A percentile compares a stretch with the other conserved stretches of the same genome.
Evolutionary conservation across 1,140 invertebrate species (phyloP).

Genomic region (Pseudomyrmex cubaensis): DNA sequence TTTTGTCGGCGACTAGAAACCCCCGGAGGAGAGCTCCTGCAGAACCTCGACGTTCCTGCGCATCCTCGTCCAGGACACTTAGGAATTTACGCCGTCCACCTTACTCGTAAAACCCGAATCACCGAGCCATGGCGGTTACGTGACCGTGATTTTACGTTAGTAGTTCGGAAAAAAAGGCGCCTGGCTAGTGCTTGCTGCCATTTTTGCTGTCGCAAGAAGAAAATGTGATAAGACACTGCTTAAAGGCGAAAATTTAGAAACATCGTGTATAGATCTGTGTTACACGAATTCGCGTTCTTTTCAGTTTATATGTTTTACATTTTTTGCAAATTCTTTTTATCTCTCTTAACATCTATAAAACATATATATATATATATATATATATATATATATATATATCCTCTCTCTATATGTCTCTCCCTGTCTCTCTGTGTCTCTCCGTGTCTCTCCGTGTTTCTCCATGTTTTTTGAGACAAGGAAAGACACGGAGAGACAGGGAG

Average conservation of each 20-base stretch:
- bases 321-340: too few species aligned
- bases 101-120: constrained; percentile 59
- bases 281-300: too few species aligned
- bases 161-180: not conserved
- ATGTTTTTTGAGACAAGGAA: too few species aligned
- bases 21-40: not conserved
- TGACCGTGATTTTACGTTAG: constrained; percentile 43
- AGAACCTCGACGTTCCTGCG: not conserved
- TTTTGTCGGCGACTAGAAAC: constrained; percentile 11
- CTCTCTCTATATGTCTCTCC: too few species aligned
- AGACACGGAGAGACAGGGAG: too few species aligned
- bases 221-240: not conserved
- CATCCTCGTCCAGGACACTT: not conserved
- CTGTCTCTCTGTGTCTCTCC: too few species aligned
- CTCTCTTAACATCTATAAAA: not conserved
- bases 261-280: too few species aligned
- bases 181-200: not conserved
- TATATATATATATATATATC: too few species aligned
- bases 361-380: too few species aligned
- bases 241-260: not conserved
- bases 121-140: constrained; percentile 27
- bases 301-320: too few species aligned
- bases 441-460: too few species aligned
- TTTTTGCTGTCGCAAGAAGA: constrained; percentile 4
- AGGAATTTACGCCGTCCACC: not conserved